Conservation (phyloP, 1,140 invertebrate species). For the Psilanteris sp. region DNA sequence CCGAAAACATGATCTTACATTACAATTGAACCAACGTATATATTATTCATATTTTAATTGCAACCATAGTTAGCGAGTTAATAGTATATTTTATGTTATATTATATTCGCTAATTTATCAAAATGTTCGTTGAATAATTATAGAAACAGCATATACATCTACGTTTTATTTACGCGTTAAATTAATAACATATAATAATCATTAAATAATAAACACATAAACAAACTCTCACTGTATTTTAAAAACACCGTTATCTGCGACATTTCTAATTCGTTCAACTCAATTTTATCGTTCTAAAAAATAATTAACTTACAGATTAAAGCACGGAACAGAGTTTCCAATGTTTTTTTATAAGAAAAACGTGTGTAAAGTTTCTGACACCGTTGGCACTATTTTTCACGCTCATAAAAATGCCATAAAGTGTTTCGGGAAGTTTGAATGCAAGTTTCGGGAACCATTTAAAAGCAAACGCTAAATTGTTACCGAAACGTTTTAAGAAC, state of each 20-base stretch:
- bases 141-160: too few relatives aligned
- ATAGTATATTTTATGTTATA: too few relatives aligned
- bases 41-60: too few relatives aligned
- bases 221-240: too few relatives aligned
- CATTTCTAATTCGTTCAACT: constrained; percentile 5
- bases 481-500: constrained; percentile 50
- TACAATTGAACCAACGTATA: too few relatives aligned
- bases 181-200: too few relatives aligned
- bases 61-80: too few relatives aligned
- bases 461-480: constrained; percentile 56
- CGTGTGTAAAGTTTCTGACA: constrained; percentile 40
- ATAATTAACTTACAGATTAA: constrained; percentile 42
- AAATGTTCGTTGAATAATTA: too few relatives aligned
- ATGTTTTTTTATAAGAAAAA: constrained; percentile 25
- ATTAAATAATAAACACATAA: too few relatives aligned
- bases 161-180: too few relatives aligned
- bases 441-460: constrained; percentile 59
- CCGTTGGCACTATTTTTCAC: constrained; percentile 58
- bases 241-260: constrained; percentile 3
- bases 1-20: too few relatives aligned
- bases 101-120: too few relatives aligned
- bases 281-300: constrained; percentile 16
- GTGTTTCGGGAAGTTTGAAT: constrained; percentile 56
- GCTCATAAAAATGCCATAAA: constrained; percentile 60
- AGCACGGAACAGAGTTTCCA: constrained; percentile 24